Evolutionary conservation across 2,797 vertebrate species (phyloP).

Genomic region (Miichthys miiuy): DNA sequence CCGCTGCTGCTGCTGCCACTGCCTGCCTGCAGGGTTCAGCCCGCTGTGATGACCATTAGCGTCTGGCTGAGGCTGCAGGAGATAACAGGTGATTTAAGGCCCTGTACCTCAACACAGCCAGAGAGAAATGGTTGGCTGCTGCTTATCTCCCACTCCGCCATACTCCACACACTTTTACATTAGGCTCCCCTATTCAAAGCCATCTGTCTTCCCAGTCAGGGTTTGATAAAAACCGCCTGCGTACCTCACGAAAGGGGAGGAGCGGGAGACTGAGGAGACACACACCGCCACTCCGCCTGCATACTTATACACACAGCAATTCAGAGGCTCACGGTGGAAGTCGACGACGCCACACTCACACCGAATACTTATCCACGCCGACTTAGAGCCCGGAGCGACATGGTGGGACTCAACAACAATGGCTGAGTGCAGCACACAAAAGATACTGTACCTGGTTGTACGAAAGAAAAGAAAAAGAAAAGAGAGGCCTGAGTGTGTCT

Average conservation of each 20-base stretch:
- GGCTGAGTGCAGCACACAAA: constrained; percentile 44
- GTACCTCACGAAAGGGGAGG: constrained; percentile 59
- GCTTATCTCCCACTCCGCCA: constrained; percentile 82
- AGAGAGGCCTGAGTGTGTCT: constrained; percentile 55
- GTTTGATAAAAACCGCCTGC: constrained; percentile 83
- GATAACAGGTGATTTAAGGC: constrained; percentile 89
- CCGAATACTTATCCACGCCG: constrained; percentile 70
- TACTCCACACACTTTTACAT: constrained; percentile 86
- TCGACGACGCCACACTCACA: constrained; percentile 50
- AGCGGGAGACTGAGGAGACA: constrained; percentile 48
- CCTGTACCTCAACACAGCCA: constrained; percentile 74
- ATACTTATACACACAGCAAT: constrained; percentile 70
- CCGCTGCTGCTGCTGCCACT: constrained; percentile 27
- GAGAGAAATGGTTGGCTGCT: constrained; percentile 78
- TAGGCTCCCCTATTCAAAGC: constrained; percentile 79
- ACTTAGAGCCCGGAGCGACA: constrained; percentile 57
- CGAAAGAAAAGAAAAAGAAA: neutral
- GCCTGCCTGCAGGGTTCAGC: constrained; percentile 72
- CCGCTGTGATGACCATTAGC: constrained; percentile 86
- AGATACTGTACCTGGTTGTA: constrained; percentile 64
- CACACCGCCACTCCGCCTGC: constrained; percentile 59
- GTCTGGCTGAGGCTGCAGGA: constrained; percentile 84
- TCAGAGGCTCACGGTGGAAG: constrained; percentile 56
- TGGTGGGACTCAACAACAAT: constrained; percentile 66
- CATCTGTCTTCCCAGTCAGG: constrained; percentile 85